phyloP scores from a whole-genome alignment of 2,797 vertebrate species.

The Esox lucius region DNA sequence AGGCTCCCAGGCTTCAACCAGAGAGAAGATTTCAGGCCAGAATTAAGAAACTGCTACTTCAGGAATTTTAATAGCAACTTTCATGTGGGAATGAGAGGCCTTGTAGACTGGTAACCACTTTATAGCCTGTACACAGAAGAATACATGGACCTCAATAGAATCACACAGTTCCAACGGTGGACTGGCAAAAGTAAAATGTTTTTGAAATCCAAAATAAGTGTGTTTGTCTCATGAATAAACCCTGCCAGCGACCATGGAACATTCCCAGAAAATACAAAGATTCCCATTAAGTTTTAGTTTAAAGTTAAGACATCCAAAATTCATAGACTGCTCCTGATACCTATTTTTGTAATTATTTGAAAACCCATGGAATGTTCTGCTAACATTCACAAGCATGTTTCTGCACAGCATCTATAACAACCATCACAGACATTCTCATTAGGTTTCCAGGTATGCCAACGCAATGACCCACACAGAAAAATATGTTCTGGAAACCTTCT shows the following conservation, averaged over 20 bases:
- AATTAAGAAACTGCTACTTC: conserved; percentile 16
- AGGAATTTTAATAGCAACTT: conserved; percentile 24
- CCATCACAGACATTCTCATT: no score
- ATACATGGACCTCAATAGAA: neutral
- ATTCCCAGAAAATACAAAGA: no score
- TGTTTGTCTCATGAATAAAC: neutral
- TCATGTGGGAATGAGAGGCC: conserved; percentile 18
- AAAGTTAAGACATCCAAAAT: no score
- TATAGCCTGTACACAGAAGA: conserved; percentile 7
- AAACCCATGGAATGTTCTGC: no score
- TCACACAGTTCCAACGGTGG: neutral
- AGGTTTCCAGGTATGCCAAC: no score
- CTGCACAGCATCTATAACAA: no score
- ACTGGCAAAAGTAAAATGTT: neutral
- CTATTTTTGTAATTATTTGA: no score
- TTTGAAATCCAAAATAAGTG: neutral
- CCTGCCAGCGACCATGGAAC: neutral
- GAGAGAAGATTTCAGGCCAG: neutral
- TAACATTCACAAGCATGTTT: no score
- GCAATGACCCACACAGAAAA: no score
- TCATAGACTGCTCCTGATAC: no score
- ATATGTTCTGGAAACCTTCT: no score
- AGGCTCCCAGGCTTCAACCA: neutral
- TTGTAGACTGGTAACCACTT: conserved; percentile 8
- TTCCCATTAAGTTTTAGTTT: no score